Conservation (phyloP, 2,113 vertebrate species). For the Vimba vimba region DNA sequence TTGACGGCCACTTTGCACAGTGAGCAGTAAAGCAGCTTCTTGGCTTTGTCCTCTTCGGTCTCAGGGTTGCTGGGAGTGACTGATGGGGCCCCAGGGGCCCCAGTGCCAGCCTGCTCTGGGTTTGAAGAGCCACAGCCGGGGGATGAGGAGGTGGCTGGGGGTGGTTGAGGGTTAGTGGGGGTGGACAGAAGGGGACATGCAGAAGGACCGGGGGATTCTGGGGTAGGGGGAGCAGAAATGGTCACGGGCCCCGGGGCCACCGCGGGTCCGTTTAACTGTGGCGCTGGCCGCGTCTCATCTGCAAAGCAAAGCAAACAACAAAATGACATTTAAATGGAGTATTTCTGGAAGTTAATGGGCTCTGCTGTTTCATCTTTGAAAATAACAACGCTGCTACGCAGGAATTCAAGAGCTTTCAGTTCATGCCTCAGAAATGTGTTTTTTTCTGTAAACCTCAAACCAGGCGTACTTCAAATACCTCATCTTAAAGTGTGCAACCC, state of each 20-base stretch:
- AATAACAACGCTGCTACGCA: conserved; percentile 45
- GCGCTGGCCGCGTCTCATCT: conserved; percentile 71
- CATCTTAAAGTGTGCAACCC: conserved; percentile 15
- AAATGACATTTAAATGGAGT: conserved; percentile 36
- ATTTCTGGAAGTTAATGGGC: conserved; percentile 35
- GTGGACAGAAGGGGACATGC: conserved; percentile 66
- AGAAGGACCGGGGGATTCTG: conserved; percentile 68
- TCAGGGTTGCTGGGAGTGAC: conserved; percentile 71
- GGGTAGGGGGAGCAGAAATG: conserved; percentile 65
- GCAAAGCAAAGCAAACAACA: conserved; percentile 23
- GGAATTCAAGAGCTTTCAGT: conserved; percentile 48
- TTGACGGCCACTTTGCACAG: conserved; percentile 94
- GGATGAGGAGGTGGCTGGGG: conserved; percentile 66
- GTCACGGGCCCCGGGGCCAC: conserved; percentile 62
- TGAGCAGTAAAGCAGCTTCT: conserved; percentile 89
- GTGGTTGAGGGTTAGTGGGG: conserved; percentile 61
- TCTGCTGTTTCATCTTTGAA: conserved; percentile 21
- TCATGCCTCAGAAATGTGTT: conserved; percentile 37
- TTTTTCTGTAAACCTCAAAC: conserved; percentile 49
- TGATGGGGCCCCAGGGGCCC: conserved; percentile 53
- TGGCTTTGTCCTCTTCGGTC: conserved; percentile 88
- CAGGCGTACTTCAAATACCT: conserved; percentile 7
- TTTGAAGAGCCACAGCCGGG: conserved; percentile 64
- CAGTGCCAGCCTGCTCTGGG: conserved; percentile 65
- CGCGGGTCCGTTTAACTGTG: conserved; percentile 67